Evolutionary conservation across 1,140 invertebrate genomes (phyloP).

Genomic region (Callitettix versicolor): DNA sequence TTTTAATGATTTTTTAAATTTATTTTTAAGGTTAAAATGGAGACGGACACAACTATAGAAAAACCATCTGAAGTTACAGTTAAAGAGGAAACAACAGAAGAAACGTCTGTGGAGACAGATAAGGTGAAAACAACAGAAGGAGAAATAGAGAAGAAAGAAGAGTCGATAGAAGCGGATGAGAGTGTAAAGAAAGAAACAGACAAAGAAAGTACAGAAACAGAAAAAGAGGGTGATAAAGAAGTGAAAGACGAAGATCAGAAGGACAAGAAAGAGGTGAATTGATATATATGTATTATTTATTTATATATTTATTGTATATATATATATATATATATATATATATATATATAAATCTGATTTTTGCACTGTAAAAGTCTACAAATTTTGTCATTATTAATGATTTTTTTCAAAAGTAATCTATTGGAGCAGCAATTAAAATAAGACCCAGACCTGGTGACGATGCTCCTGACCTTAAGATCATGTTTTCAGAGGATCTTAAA

Average conservation of each 20-base stretch:
- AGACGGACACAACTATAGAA: slow-evolving; percentile 1
- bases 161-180: slow-evolving; percentile 29
- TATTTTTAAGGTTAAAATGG: slow-evolving; percentile 8
- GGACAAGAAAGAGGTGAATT: slow-evolving; percentile 31
- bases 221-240: slow-evolving; percentile 33
- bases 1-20: too few relatives aligned
- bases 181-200: slow-evolving; percentile 33
- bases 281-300: background rate
- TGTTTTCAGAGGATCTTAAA: too few relatives aligned
- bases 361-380: too few relatives aligned
- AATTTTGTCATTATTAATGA: too few relatives aligned
- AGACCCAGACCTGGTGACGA: too few relatives aligned
- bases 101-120: slow-evolving; percentile 28
- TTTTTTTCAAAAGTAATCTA: too few relatives aligned
- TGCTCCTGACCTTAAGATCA: too few relatives aligned
- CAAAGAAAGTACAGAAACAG: slow-evolving; percentile 21
- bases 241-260: slow-evolving; percentile 33
- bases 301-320: too few relatives aligned
- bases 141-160: slow-evolving; percentile 24
- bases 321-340: too few relatives aligned
- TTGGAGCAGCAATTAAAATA: too few relatives aligned
- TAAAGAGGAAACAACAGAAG: slow-evolving; percentile 26
- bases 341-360: too few relatives aligned
- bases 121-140: slow-evolving; percentile 21
- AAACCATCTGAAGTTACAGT: slow-evolving; percentile 23